A percentile compares a stretch with the other conserved stretches of the same genome.
Evolutionary conservation across 2,797 vertebrate genomes (phyloP).

Genomic region (Malacoraja senta): DNA sequence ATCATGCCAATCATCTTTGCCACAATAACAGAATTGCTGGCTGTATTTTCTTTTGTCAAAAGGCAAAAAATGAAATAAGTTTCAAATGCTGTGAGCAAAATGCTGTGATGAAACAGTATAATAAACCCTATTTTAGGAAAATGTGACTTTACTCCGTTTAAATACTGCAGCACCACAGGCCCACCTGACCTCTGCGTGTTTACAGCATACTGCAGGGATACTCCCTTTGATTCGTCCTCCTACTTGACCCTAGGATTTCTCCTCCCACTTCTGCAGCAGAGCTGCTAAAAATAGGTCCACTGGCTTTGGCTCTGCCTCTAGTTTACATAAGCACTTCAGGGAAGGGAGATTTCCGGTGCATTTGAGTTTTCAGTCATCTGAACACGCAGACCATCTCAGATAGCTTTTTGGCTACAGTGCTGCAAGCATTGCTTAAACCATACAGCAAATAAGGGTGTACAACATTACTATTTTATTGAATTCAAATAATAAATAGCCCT

Average conservation of each 20-base stretch:
- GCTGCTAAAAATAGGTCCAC: constrained; percentile 68
- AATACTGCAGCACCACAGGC: constrained; percentile 35
- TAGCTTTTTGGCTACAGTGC: neutral
- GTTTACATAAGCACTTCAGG: constrained; percentile 67
- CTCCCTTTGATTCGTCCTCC: constrained; percentile 33
- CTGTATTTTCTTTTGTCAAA: neutral
- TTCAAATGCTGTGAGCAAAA: neutral
- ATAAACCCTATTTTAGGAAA: neutral
- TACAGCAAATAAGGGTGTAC: neutral
- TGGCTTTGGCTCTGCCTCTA: constrained; percentile 56
- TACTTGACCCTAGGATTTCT: constrained; percentile 40
- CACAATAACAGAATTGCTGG: neutral
- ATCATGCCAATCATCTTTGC: neutral
- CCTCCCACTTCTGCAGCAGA: constrained; percentile 50
- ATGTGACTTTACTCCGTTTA: too few relatives aligned
- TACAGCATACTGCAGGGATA: constrained; percentile 21
- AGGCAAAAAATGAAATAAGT: neutral
- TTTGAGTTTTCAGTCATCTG: constrained; percentile 60
- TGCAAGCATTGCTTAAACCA: neutral
- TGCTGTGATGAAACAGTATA: too few relatives aligned
- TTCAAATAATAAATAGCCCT: neutral
- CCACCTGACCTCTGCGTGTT: neutral
- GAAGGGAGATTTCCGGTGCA: constrained; percentile 63
- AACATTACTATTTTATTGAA: neutral
- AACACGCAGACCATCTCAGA: constrained; percentile 47